These are phyloP conservation scores for Petroica traversi DNA, from an alignment of 2,113 vertebrate genomes.

Conservation along the genomic window DNA sequence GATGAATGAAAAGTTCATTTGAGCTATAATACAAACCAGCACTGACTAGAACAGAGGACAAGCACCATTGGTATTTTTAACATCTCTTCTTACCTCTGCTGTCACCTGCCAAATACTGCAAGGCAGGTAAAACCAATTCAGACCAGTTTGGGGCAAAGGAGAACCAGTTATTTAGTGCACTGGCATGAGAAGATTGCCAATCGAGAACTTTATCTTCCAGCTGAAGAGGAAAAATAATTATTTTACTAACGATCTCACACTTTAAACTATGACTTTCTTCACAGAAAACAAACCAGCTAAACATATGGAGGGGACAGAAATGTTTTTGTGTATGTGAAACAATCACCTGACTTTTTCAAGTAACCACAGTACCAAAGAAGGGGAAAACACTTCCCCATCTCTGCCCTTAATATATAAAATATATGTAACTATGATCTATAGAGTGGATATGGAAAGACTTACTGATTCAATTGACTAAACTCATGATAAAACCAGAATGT, in stretches of 20 bases:
- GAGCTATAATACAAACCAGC: not conserved
- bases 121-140: constrained; percentile 87
- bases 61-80: not conserved
- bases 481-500: not conserved
- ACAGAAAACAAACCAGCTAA: not conserved
- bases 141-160: constrained; percentile 91
- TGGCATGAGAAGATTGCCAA: constrained; percentile 92
- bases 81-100: constrained; percentile 80
- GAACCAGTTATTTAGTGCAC: constrained; percentile 92
- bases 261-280: not conserved
- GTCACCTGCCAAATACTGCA: constrained; percentile 92
- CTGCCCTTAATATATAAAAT: not conserved
- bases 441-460: not conserved
- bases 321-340: not conserved
- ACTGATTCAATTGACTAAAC: not conserved
- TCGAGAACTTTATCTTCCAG: constrained; percentile 92
- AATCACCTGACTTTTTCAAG: not conserved
- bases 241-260: not conserved
- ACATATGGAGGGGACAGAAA: not conserved
- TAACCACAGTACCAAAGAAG: not conserved
- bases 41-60: not conserved
- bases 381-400: not conserved
- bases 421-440: not conserved
- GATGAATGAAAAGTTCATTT: not conserved
- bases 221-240: constrained; percentile 59